Percentiles rank a stretch among this genome's conserved stretches.
phyloP scores from a whole-genome alignment of 2,113 vertebrate genomes.

The Ailurus styani region DNA sequence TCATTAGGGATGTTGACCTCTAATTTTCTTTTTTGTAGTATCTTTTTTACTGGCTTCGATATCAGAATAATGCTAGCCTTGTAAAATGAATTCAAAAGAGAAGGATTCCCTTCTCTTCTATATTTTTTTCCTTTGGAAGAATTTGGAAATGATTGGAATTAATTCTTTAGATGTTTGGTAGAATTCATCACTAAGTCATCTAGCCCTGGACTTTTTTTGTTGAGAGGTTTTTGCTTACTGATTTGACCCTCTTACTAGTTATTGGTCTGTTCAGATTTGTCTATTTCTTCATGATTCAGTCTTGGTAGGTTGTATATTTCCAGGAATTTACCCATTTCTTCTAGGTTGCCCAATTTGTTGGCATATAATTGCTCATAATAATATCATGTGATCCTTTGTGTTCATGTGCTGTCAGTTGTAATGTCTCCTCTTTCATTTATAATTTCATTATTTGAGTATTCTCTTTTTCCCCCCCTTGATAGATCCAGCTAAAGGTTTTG shows the following conservation, averaged over 20 bases:
- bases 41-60: neutral
- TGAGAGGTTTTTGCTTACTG: neutral
- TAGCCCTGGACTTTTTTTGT: neutral
- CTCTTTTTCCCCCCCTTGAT: neutral
- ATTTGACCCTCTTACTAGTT: neutral
- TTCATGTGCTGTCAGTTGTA: neutral
- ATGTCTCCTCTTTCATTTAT: neutral
- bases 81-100: neutral
- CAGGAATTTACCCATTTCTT: neutral
- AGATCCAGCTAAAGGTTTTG: neutral
- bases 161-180: neutral
- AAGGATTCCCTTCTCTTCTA: neutral
- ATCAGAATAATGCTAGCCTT: neutral
- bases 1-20: neutral
- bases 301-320: neutral
- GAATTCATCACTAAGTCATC: neutral
- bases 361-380: neutral
- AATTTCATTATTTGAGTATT: neutral
- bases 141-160: neutral
- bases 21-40: neutral
- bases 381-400: neutral
- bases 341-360: neutral
- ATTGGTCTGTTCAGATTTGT: neutral
- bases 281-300: neutral
- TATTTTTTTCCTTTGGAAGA: neutral